Evolutionary conservation across 2,888 invertebrate genomes (phyloP).

Genomic region (Pseudoips prasinana): DNA sequence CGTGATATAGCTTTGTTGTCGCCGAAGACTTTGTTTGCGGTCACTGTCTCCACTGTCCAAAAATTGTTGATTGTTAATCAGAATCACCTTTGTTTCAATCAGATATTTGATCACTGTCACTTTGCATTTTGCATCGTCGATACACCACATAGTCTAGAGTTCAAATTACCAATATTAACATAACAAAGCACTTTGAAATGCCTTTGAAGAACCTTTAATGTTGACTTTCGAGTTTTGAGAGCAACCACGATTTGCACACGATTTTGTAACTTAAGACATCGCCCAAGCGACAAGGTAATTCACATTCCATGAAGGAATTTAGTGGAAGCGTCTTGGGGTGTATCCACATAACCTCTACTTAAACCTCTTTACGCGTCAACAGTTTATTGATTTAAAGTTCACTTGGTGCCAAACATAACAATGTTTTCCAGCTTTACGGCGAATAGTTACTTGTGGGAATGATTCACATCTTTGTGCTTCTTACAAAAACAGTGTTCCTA

Average conservation of each 20-base stretch:
- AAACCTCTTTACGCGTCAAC: slow-evolving; percentile 19
- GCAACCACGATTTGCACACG: slow-evolving; percentile 14
- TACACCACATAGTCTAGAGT: too few species aligned
- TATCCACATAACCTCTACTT: slow-evolving; percentile 18
- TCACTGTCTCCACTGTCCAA: too few species aligned
- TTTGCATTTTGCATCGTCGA: too few species aligned
- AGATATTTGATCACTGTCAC: too few species aligned
- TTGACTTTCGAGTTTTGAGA: slow-evolving; percentile 18
- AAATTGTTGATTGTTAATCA: too few species aligned
- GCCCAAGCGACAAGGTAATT: slow-evolving; percentile 29
- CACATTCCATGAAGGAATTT: slow-evolving; percentile 39
- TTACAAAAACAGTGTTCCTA: slow-evolving; percentile 7
- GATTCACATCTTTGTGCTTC: slow-evolving; percentile 6
- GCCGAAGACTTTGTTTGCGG: too few species aligned
- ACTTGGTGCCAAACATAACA: slow-evolving; percentile 5
- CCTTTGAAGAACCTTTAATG: slow-evolving; percentile 22
- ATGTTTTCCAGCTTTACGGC: background rate
- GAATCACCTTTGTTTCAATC: too few species aligned
- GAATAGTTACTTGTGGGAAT: background rate
- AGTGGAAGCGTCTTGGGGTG: slow-evolving; percentile 32
- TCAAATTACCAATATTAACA: too few species aligned
- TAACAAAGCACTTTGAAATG: too few species aligned
- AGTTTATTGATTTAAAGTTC: slow-evolving; percentile 20
- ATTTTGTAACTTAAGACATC: slow-evolving; percentile 27
- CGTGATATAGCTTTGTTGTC: too few species aligned